Conservation (phyloP, 2,888 invertebrate species). For the Coelinius sp. region DNA sequence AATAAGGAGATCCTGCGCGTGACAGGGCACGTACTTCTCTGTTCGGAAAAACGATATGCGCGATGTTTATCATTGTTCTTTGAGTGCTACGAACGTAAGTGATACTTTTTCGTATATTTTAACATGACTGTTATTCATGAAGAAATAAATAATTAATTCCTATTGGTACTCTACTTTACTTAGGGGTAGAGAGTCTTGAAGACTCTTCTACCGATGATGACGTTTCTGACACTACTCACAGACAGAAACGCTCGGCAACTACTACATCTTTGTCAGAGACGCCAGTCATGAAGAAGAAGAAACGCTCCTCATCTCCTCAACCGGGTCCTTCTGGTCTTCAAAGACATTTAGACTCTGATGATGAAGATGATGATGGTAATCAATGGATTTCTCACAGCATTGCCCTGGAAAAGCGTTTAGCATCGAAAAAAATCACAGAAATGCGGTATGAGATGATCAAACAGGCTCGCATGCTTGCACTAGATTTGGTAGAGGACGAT, state of each 20-base stretch:
- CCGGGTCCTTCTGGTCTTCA: neutral
- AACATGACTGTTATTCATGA: no score
- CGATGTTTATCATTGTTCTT: neutral
- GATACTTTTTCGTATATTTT: neutral
- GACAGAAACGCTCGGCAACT: no score
- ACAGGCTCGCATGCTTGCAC: neutral
- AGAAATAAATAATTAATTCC: no score
- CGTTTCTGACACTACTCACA: no score
- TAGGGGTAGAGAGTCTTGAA: no score
- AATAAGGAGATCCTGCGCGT: neutral
- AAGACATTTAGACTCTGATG: neutral
- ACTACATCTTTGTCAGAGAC: no score
- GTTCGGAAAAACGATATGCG: neutral
- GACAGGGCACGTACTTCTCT: neutral
- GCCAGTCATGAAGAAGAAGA: no score
- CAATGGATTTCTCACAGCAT: neutral
- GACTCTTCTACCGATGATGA: no score
- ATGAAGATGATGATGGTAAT: neutral
- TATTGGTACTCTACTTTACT: no score
- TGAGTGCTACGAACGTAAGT: neutral
- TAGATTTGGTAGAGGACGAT: no score
- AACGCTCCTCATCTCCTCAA: no score
- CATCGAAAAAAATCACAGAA: neutral
- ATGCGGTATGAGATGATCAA: neutral
- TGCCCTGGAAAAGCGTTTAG: neutral